Base-by-base conservation (phyloP, 37 sponge, comb jelly and placozoan species). In the Haliclona indistincta region DNA sequence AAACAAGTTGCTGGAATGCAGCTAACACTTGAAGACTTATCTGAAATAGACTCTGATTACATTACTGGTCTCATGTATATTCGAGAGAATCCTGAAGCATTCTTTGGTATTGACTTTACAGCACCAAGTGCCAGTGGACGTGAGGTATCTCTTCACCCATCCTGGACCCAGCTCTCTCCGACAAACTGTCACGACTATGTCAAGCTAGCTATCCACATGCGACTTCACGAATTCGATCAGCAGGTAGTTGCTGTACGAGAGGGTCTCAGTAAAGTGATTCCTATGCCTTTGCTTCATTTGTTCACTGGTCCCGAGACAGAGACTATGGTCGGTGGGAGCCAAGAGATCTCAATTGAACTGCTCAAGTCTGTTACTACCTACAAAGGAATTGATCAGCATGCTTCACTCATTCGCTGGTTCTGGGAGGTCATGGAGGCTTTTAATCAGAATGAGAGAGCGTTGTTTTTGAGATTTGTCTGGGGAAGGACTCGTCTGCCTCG, bases 401-500 rank as follows among this genome's bases (percentile, higher is more conserved):
- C 80, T 15, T 74, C 77, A 8, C 74, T 90, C 32, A 54, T 82
- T 26, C 55, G 70, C 20, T 93, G 97, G 97, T 96, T 96, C 81
- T 96, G 97, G 97, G 88, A 89, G 56, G 86, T 93, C 23, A 82
- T 96, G 83, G 94, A 93, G 64, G 56, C 60, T 15, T 90, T 96
- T 68, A 88, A 77, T 52, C 80, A 76, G 42, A 74, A 51, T 29
- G 97, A 96, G 72, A 64, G 97, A 4, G 90, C 97, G 6, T 77
- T 96, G 47, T 96, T 96, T 76, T 79, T 96, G 26, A 84, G 97
- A 33, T 96, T 96, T 83, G 97, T 96, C 22, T 96, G 97, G 97
- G 97, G 97, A 20, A 76, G 97, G 8, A 96, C 97, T 17, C 53
- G 97, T 28, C 83, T 96, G 2, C 97, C 97, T 4, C 67, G 94